phyloP scores from a whole-genome alignment of 2,797 vertebrate species.

The Leuciscus waleckii region DNA sequence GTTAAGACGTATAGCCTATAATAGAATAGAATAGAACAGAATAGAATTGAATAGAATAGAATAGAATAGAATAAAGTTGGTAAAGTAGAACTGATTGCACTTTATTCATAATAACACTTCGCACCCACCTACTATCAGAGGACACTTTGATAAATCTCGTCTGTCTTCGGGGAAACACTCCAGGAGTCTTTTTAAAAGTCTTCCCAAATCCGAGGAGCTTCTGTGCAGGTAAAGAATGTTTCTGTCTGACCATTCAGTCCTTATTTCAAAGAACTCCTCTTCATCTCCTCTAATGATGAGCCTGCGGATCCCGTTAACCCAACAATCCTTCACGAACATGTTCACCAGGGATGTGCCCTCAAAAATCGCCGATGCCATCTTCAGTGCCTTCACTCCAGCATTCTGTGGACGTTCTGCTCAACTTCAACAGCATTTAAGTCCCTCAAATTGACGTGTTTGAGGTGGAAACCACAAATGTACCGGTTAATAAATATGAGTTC shows the following conservation, averaged over 20 bases:
- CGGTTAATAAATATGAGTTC: background rate
- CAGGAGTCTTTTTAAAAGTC: conserved; percentile 86
- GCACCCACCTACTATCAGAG: conserved; percentile 87
- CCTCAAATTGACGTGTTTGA: background rate
- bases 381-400: conserved; percentile 68
- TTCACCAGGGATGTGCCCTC: conserved; percentile 97
- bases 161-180: conserved; percentile 93
- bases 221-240: conserved; percentile 94
- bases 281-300: conserved; percentile 94
- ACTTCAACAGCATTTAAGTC: conserved; percentile 1
- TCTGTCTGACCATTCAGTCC: conserved; percentile 97
- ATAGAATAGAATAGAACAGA: background rate
- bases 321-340: conserved; percentile 97
- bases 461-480: background rate
- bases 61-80: background rate
- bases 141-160: conserved; percentile 83
- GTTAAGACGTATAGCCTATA: background rate
- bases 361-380: conserved; percentile 96
- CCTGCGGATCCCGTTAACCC: conserved; percentile 95
- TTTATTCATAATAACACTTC: background rate
- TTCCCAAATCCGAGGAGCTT: conserved; percentile 90
- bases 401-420: conserved; percentile 63
- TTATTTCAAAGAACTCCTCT: conserved; percentile 96
- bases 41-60: conserved; percentile 2
- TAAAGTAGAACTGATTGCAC: background rate